Conservation (phyloP, 2,888 invertebrate species). For the Sisyra terminalis region DNA sequence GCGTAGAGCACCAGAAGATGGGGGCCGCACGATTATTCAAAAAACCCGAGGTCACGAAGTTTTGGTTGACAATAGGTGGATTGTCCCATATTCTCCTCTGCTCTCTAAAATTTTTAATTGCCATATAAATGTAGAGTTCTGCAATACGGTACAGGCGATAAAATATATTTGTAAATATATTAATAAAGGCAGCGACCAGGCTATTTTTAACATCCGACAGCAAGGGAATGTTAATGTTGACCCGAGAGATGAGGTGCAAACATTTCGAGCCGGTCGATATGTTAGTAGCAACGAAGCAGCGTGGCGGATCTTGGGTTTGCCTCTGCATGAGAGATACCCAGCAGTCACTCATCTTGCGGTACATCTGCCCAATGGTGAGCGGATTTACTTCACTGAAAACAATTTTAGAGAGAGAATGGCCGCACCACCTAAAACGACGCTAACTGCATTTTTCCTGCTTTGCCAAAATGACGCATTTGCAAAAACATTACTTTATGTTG, state of each 20-base stretch:
- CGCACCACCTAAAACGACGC: too few species aligned
- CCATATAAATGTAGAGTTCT: conserved; percentile 13
- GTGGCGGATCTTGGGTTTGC: conserved; percentile 17
- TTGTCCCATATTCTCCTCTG: conserved; percentile 16
- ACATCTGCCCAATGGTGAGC: conserved; percentile 14
- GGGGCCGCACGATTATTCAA: neutral
- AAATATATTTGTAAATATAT: too few species aligned
- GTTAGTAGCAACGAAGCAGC: conserved; percentile 16
- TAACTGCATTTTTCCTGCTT: conserved; percentile 8
- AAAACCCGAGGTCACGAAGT: neutral
- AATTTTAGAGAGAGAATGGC: conserved; percentile 16
- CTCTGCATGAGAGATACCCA: conserved; percentile 16
- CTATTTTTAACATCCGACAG: too few species aligned
- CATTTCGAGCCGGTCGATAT: conserved; percentile 16
- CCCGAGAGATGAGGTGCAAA: conserved; percentile 16
- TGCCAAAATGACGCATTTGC: conserved; percentile 5
- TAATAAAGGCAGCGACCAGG: too few species aligned
- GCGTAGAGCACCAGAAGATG: conserved; percentile 2
- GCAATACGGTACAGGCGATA: too few species aligned
- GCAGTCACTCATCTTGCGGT: conserved; percentile 14
- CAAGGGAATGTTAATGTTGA: too few species aligned
- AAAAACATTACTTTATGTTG: conserved; percentile 12
- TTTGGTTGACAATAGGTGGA: conserved; percentile 14
- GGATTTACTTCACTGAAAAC: conserved; percentile 19
- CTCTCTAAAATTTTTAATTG: conserved; percentile 13